phyloP scores from a whole-genome alignment of 2,113 vertebrate genomes.

The Cyphomyrus discorhynchus region DNA sequence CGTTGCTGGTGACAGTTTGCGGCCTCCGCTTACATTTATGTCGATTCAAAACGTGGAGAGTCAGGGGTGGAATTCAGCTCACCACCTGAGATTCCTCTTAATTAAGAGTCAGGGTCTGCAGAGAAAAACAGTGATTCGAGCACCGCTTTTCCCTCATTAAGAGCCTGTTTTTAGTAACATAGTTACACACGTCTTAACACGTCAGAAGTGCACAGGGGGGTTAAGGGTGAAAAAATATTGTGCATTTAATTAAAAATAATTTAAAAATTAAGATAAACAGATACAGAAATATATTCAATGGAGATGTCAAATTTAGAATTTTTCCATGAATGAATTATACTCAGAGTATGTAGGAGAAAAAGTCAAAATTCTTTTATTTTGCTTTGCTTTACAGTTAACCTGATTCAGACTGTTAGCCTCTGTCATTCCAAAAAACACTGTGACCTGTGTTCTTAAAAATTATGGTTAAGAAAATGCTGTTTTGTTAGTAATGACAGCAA shows the following conservation, averaged over 20 bases:
- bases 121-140: neutral
- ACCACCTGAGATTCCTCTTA: neutral
- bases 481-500: neutral
- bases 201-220: neutral
- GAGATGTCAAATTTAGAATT: neutral
- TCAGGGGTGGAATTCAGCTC: neutral
- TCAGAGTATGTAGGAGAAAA: neutral
- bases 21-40: neutral
- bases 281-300: neutral
- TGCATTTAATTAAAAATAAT: neutral
- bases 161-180: neutral
- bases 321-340: neutral
- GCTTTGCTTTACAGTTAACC: neutral
- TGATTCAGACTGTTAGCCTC: neutral
- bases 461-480: neutral
- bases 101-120: neutral
- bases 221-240: neutral
- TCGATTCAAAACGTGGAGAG: neutral
- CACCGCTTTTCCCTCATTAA: neutral
- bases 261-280: neutral
- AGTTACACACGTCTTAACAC: neutral
- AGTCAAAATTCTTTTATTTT: neutral
- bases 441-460: neutral
- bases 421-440: neutral
- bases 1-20: neutral